These are phyloP conservation scores for Microplitis demolitor DNA, from an alignment of 1,140 invertebrate species.

Conservation along the genomic window DNA sequence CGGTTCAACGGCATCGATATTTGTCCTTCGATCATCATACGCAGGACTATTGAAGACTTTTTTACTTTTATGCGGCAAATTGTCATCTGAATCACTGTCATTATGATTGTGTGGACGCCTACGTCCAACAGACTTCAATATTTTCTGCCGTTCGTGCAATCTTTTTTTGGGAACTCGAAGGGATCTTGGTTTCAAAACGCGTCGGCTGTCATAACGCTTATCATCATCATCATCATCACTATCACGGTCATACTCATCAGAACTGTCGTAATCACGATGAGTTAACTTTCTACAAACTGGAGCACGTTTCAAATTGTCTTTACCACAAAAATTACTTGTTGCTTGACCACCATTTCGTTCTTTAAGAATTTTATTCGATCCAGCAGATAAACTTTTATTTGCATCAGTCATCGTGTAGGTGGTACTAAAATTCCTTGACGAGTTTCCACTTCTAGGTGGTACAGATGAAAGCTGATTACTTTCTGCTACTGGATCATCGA, in stretches of 20 bases:
- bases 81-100: too few relatives aligned
- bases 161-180: neutral
- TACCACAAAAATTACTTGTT: constrained; percentile 3
- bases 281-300: neutral
- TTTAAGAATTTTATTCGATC: constrained; percentile 15
- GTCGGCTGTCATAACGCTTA: neutral
- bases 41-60: too few relatives aligned
- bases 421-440: too few relatives aligned
- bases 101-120: too few relatives aligned
- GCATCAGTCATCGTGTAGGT: too few relatives aligned
- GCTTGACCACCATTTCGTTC: neutral
- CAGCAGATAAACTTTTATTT: too few relatives aligned
- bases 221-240: neutral
- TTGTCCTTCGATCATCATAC: too few relatives aligned
- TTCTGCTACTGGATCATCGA: neutral
- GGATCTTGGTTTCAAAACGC: neutral
- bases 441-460: too few relatives aligned
- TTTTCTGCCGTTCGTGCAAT: too few relatives aligned
- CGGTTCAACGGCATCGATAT: too few relatives aligned
- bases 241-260: neutral
- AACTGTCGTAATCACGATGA: neutral
- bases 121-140: too few relatives aligned
- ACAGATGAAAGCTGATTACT: neutral
- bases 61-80: too few relatives aligned
- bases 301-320: constrained; percentile 25